These are phyloP conservation scores for Hyposoter didymator DNA, from an alignment of 2,888 invertebrate species.

Conservation along the genomic window DNA sequence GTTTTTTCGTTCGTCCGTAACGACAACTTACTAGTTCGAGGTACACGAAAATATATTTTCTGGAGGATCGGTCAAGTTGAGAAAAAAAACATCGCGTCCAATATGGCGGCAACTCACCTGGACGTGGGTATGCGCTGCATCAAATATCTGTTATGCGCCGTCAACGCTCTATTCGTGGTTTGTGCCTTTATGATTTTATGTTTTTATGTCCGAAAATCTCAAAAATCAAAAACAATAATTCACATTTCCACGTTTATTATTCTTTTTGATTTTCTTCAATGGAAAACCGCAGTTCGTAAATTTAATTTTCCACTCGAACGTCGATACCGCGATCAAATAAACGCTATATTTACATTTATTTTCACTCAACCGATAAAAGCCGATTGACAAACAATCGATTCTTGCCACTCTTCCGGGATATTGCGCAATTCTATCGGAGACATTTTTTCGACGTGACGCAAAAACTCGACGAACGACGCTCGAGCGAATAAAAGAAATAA, in stretches of 20 bases:
- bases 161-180: slow-evolving; percentile 89
- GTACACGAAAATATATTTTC: background rate
- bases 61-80: background rate
- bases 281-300: background rate
- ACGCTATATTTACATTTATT: background rate
- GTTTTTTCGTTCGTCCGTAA: background rate
- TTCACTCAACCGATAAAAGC: background rate
- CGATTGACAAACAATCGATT: slow-evolving; percentile 14
- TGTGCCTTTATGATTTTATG: slow-evolving; percentile 70
- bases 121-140: slow-evolving; percentile 87
- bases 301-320: background rate
- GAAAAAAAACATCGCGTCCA: slow-evolving; percentile 45
- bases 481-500: background rate
- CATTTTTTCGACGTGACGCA: background rate
- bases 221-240: background rate
- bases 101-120: slow-evolving; percentile 84
- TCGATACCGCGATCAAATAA: background rate
- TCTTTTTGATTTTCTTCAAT: background rate
- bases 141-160: slow-evolving; percentile 88
- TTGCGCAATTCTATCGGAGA: background rate
- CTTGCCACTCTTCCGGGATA: background rate
- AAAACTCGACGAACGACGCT: background rate
- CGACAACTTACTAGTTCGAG: background rate
- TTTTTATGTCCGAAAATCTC: background rate
- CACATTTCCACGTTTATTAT: background rate